Evolutionary conservation across 1,140 invertebrate genomes (phyloP).

Genomic region (Latrodectus geometricus): DNA sequence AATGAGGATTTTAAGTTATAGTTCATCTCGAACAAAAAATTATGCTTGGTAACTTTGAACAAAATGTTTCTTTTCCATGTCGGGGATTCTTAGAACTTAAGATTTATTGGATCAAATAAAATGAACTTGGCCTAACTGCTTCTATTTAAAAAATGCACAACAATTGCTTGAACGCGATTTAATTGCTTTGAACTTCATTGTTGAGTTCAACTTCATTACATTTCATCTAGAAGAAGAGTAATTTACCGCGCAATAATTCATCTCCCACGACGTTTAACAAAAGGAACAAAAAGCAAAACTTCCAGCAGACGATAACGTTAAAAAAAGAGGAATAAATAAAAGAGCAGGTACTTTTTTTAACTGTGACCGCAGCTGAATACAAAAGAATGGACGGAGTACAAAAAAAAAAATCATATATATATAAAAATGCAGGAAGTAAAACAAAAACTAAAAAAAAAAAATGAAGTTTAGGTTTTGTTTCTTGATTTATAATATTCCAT

Average conservation of each 20-base stretch:
- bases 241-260: background rate
- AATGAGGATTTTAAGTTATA: too few relatives aligned
- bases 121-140: background rate
- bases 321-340: background rate
- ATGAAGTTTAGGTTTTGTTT: constrained; percentile 2
- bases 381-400: background rate
- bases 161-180: background rate
- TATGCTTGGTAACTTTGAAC: background rate
- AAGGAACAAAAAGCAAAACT: background rate
- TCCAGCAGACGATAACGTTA: background rate
- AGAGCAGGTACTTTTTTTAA: background rate
- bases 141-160: background rate
- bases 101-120: background rate
- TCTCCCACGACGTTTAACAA: constrained; percentile 1
- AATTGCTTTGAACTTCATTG: constrained; percentile 11
- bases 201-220: constrained; percentile 7
- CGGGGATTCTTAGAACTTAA: background rate
- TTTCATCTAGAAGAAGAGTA: background rate
- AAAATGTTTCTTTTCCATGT: background rate
- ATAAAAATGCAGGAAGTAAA: background rate
- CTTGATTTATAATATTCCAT: constrained; percentile 35
- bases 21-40: background rate
- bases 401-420: background rate
- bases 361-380: constrained; percentile 5
- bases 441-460: background rate